Conservation (phyloP, 2,888 invertebrate species). For the Acrocyrtus sp. region DNA sequence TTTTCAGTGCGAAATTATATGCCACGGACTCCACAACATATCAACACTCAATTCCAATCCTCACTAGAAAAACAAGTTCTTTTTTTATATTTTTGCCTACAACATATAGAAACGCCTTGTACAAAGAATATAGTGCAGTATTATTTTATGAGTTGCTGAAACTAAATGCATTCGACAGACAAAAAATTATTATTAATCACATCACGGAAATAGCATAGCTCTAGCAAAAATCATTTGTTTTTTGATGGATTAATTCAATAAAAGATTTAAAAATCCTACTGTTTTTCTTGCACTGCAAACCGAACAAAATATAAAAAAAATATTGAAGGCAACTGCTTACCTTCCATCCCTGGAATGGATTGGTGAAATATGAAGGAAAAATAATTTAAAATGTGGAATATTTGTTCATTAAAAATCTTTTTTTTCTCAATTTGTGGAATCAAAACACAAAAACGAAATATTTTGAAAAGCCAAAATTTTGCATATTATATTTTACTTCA, state of each 20-base stretch:
- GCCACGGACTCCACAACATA: slow-evolving; percentile 63
- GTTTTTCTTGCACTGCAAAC: slow-evolving; percentile 17
- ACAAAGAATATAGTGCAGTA: slow-evolving; percentile 10
- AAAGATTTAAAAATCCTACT: slow-evolving; percentile 5
- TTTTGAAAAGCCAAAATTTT: too few species aligned
- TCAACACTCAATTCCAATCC: slow-evolving; percentile 38
- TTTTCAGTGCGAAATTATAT: slow-evolving; percentile 41
- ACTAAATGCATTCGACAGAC: slow-evolving; percentile 7
- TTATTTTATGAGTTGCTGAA: slow-evolving; percentile 29
- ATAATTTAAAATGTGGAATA: too few species aligned
- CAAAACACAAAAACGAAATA: too few species aligned
- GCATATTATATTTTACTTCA: neutral
- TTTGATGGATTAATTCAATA: neutral
- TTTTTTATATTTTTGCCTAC: slow-evolving; percentile 27
- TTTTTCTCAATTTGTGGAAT: too few species aligned
- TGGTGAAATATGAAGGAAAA: too few species aligned
- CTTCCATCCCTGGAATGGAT: slow-evolving; percentile 6
- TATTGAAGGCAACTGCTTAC: slow-evolving; percentile 32
- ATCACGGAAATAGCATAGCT: too few species aligned
- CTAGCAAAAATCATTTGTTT: too few species aligned
- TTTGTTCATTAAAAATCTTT: too few species aligned
- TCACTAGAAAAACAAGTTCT: too few species aligned
- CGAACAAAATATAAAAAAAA: slow-evolving; percentile 22
- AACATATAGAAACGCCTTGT: slow-evolving; percentile 9
- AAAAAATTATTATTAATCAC: neutral